Evolutionary conservation across 2,888 invertebrate genomes (phyloP).

Genomic region (Hirudinaria manillensis): DNA sequence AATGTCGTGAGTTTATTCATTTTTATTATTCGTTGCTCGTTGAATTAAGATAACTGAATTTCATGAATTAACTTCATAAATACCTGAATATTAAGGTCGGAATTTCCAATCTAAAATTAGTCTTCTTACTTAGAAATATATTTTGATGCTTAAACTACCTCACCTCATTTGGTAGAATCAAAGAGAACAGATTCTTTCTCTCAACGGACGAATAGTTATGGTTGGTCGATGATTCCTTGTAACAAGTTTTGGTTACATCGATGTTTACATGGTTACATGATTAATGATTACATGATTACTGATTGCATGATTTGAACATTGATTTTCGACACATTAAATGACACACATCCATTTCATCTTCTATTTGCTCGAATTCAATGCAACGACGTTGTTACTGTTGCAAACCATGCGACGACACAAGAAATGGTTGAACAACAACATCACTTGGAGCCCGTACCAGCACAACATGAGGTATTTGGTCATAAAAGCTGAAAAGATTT

Average conservation of each 20-base stretch:
- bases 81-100: background rate
- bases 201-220: conserved; percentile 19
- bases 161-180: conserved; percentile 4
- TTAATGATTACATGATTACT: too few species aligned
- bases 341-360: too few species aligned
- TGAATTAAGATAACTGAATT: background rate
- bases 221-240: background rate
- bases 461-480: conserved; percentile 14
- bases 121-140: background rate
- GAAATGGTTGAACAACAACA: conserved; percentile 14
- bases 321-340: too few species aligned
- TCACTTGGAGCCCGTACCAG: background rate
- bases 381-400: too few species aligned
- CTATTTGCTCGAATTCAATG: too few species aligned
- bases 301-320: too few species aligned
- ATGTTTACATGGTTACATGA: too few species aligned
- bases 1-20: conserved; percentile 20
- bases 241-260: background rate
- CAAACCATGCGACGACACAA: background rate
- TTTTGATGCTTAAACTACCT: background rate
- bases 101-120: background rate
- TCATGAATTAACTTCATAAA: background rate
- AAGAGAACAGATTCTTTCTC: conserved; percentile 15
- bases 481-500: background rate
- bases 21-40: background rate